Base-by-base conservation (phyloP, 2,888 invertebrate genomes). In the Elaeidobius kamerunicus region DNA sequence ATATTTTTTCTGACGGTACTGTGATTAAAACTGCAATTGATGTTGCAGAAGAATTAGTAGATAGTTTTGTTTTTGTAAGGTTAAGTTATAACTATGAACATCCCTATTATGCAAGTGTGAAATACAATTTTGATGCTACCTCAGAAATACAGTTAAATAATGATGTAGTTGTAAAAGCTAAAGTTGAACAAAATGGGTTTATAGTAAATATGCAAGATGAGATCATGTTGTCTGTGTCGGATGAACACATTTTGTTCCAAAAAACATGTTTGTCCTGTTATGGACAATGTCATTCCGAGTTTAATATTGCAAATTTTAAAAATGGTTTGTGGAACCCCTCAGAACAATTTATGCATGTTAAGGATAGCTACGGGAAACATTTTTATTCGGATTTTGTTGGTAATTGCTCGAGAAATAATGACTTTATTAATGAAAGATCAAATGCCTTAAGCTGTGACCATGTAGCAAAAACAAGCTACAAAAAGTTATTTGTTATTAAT, bases 291-390 rank as follows among this genome's bases (percentile, higher is more conserved):
- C 41, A 19, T 12, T 59, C 61, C 20, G 20, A 34, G 2, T 57
- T 64, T 14, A 50, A 60, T 49, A 60, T 61, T 15, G 20, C 48
- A 5, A 54, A 55, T 3, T 60, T 63, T 14, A 44, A 30, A 18
- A 34, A 47, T 15, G 56, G 56, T 19, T 20, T 17, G 4, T 41
- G 60, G 36, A 32, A 55, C 6, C 55, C 52, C n/a, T 6, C 28
- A 1, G 51, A 50, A 4, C 20, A 50, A 19, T 63, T 66, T 18
- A 7, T 66, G 12, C 52, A 60, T 20, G 58, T 60, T 20, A 30
- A 50, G 19, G 66, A 67, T 49, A 61, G 57, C 16, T 66, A 65
- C 47, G 52, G 58, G 11, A 67, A 65, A 57, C 57, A 59, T n/a
- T 63, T 67, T 19, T 55, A 40, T 14, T 48, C 56, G 2, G 63